Evolutionary conservation across 2,797 vertebrate genomes (phyloP).

Genomic region (Acanthiza pusilla): DNA sequence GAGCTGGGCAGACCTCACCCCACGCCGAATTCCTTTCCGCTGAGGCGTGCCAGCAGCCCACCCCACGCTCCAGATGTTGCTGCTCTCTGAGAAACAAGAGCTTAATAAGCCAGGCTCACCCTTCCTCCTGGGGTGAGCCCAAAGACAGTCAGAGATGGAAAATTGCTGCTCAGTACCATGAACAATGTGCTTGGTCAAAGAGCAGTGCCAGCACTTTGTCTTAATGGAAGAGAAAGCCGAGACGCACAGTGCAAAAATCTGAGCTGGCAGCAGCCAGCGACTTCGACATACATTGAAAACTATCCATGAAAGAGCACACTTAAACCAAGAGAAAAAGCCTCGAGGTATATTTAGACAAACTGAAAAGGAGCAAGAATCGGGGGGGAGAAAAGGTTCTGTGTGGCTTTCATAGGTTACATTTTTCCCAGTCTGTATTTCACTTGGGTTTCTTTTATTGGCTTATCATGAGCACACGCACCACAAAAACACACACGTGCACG

Average conservation of each 20-base stretch:
- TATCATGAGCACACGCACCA: background rate
- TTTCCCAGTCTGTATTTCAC: conserved; percentile 33
- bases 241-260: conserved; percentile 46
- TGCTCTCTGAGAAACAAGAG: conserved; percentile 71
- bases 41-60: conserved; percentile 69
- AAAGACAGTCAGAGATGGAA: conserved; percentile 71
- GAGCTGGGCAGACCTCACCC: conserved; percentile 73
- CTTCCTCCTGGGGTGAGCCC: conserved; percentile 75
- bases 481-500: background rate
- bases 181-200: conserved; percentile 58
- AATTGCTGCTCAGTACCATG: conserved; percentile 69
- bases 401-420: conserved; percentile 24
- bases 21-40: conserved; percentile 64
- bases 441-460: background rate
- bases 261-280: conserved; percentile 51
- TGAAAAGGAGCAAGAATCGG: background rate
- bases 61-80: conserved; percentile 71
- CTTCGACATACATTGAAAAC: conserved; percentile 62
- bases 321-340: conserved; percentile 44
- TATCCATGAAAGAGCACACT: conserved; percentile 48
- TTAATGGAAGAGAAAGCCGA: conserved; percentile 61
- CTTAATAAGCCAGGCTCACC: conserved; percentile 73
- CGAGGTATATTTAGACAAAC: conserved; percentile 44
- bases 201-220: conserved; percentile 65
- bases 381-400: background rate